Base-by-base conservation (phyloP, 2,113 vertebrate species). In the Cyprinodon brontotheroides region DNA sequence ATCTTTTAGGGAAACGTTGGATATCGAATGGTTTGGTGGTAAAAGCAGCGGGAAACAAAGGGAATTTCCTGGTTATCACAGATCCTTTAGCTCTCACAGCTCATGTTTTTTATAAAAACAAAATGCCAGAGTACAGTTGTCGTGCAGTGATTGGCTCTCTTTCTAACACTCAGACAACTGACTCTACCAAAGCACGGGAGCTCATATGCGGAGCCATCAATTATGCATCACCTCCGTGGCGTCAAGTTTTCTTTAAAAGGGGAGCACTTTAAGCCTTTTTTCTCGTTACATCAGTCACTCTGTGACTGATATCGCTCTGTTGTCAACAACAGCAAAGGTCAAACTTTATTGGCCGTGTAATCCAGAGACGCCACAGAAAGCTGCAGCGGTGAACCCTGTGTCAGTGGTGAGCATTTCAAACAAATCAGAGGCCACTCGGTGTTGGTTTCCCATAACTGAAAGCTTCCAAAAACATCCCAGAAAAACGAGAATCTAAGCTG, bases 61-160 rank as follows among this genome's bases (percentile, higher is more conserved):
- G 68, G 67, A 22, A 71, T 78, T 69, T 43, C 53, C 63, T 22
- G 57, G 70, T 73, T 65, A 71, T 85, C 63, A 40, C 68, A 79
- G 79, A 61, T 82, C 78, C 45, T 80, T 61, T 68, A 75, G 40
- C 66, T 37, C 61, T 68, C 74, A 74, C 78, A n/a, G 72, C 75
- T 89, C 84, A 66, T 10, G 72, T 80, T 90, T 73, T 73, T 0
- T 0, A 20, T 0, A 20, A 3, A 53, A 73, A 87, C 82, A 80
- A 87, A 87, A 81, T 62, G 0, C 2, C 0, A 64, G 87, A 22
- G 0, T 71, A 75, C 72, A 69, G 81, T 88, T 85, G 78, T 83
- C 70, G 57, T 15, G 63, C 29, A 12, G 60, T 20, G 82, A 79
- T 65, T 60, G 66, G 38, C 11, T 40, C 61, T 66, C 59, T 68